Evolutionary conservation across 2,888 invertebrate species (phyloP).

Genomic region (Drosophila diplacantha): DNA sequence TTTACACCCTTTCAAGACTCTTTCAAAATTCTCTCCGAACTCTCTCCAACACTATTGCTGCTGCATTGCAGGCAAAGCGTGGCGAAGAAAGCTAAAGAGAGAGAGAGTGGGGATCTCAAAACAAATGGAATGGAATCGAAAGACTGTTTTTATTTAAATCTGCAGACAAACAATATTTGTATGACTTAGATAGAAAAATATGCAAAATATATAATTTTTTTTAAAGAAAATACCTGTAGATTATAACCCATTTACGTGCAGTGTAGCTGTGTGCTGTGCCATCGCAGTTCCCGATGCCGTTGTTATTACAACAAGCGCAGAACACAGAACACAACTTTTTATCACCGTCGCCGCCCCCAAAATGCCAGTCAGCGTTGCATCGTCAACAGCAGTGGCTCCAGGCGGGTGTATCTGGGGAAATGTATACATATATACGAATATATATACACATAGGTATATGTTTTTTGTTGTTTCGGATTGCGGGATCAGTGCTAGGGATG

Average conservation of each 20-base stretch:
- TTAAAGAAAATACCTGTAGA: not conserved
- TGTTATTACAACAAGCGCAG: constrained; percentile 66
- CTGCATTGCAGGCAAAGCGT: not conserved
- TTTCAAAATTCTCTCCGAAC: not conserved
- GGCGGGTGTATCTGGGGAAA: constrained; percentile 9
- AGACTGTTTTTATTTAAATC: not conserved
- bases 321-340: constrained; percentile 54
- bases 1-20: not conserved
- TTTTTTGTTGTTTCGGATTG: constrained; percentile 6
- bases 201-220: not conserved
- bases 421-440: not conserved
- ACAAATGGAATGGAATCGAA: not conserved
- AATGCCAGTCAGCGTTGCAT: constrained; percentile 68
- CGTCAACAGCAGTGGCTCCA: constrained; percentile 54
- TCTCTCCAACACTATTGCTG: not conserved
- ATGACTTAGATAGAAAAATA: not conserved
- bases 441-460: not conserved
- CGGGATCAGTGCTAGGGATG: not conserved
- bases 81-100: not conserved
- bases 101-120: not conserved
- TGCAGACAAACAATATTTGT: not conserved
- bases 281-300: constrained; percentile 45
- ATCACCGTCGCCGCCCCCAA: constrained; percentile 69
- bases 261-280: constrained; percentile 11
- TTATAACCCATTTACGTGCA: not conserved